These are phyloP conservation scores for Vipera ursinii DNA, from an alignment of 2,797 vertebrate species.

Conservation along the genomic window DNA sequence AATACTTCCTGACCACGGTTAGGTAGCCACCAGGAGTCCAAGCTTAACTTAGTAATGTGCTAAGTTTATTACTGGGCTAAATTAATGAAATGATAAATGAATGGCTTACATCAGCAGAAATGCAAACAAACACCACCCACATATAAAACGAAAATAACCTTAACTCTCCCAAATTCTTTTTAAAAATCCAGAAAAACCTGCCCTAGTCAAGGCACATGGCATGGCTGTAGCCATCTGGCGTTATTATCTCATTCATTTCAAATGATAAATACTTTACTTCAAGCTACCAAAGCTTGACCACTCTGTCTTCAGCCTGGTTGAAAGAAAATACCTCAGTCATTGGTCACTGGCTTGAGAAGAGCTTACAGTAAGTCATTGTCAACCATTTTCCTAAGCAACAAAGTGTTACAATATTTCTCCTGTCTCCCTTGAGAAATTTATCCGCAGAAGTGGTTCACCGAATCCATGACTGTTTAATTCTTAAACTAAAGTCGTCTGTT, in stretches of 20 bases:
- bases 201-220: neutral
- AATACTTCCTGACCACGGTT: neutral
- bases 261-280: neutral
- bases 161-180: neutral
- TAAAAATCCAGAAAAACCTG: neutral
- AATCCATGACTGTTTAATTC: slow-evolving; percentile 46
- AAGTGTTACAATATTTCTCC: neutral
- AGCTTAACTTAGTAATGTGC: neutral
- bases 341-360: slow-evolving; percentile 7
- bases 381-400: neutral
- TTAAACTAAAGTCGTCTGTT: slow-evolving; percentile 47
- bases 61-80: neutral
- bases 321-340: neutral
- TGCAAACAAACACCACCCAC: neutral
- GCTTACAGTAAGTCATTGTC: fast-evolving
- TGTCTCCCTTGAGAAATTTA: neutral
- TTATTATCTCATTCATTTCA: neutral
- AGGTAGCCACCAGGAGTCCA: neutral
- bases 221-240: neutral
- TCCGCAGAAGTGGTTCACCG: neutral
- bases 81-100: neutral
- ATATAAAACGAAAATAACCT: neutral
- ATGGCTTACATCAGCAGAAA: neutral
- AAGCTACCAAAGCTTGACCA: neutral
- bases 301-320: neutral